Conservation (phyloP, 2,888 invertebrate genomes). For the Meloe dianella region DNA sequence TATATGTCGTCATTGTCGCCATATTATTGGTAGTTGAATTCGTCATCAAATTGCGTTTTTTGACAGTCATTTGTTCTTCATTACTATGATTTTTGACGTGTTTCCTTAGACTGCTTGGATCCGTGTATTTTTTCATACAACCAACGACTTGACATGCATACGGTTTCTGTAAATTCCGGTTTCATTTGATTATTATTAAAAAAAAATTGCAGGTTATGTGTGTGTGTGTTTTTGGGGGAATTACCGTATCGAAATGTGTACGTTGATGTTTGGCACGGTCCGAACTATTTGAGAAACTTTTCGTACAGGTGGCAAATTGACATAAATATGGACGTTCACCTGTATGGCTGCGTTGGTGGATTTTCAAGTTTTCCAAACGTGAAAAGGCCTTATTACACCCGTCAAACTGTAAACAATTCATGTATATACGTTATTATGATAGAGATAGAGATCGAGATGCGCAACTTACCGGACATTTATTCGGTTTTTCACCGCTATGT, state of each 20-base stretch:
- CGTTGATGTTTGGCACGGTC: constrained; percentile 98
- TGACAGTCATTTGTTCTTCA: constrained; percentile 57
- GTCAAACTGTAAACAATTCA: constrained; percentile 74
- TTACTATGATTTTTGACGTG: constrained; percentile 83
- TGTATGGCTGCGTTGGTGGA: constrained; percentile 94
- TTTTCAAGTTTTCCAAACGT: constrained; percentile 95
- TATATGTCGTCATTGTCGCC: constrained; percentile 23
- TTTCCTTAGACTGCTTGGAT: constrained; percentile 90
- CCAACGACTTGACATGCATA: constrained; percentile 89
- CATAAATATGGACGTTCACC: constrained; percentile 97
- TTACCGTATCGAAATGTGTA: constrained; percentile 97
- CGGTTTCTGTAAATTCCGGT: constrained; percentile 73
- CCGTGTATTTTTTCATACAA: constrained; percentile 91
- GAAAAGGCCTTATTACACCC: constrained; percentile 97
- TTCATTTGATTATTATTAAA: constrained; percentile 9
- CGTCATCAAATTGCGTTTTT: constrained; percentile 46
- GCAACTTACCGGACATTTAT: constrained; percentile 91
- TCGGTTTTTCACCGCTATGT: constrained; percentile 98
- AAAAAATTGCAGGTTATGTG: not conserved
- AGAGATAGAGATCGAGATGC: too few species aligned
- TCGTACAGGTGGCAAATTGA: constrained; percentile 88
- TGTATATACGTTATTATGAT: too few species aligned
- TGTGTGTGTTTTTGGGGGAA: too few species aligned
- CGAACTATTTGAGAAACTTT: constrained; percentile 98
- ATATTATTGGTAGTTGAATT: constrained; percentile 33